Percentiles rank a stretch among this genome's conserved stretches.
phyloP scores from a whole-genome alignment of 2,888 invertebrate genomes.

The Mylabris sibirica region DNA sequence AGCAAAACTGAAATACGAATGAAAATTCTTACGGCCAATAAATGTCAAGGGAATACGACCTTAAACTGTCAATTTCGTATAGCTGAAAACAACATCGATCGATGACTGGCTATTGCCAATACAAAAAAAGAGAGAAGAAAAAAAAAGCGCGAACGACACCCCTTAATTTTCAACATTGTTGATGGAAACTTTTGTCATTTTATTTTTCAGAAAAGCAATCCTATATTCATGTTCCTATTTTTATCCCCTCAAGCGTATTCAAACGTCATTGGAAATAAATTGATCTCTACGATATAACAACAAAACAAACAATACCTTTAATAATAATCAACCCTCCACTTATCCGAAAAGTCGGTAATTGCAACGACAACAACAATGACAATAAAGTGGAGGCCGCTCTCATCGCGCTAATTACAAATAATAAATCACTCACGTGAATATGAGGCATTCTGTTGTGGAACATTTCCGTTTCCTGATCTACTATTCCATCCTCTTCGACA shows the following conservation, averaged over 20 bases:
- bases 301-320: background rate
- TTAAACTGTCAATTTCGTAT: conserved; percentile 19
- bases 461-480: conserved; percentile 56
- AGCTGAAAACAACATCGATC: conserved; percentile 10
- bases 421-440: conserved; percentile 60
- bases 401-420: conserved; percentile 17
- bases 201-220: background rate
- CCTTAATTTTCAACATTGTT: conserved; percentile 1
- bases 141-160: background rate
- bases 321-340: background rate
- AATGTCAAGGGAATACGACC: conserved; percentile 12
- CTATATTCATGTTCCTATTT: background rate
- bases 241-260: background rate
- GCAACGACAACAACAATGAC: background rate
- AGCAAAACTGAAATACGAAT: conserved; percentile 18
- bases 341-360: background rate
- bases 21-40: conserved; percentile 17
- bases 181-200: background rate
- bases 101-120: background rate
- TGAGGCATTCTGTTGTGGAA: conserved; percentile 63
- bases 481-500: conserved; percentile 72
- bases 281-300: background rate
- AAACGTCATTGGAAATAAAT: conserved; percentile 4
- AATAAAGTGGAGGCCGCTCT: background rate
- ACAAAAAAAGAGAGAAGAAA: background rate